Percentiles rank a stretch among this genome's conserved stretches.
Conservation (phyloP, 2,113 vertebrate genomes). For the Peucedramus taeniatus region DNA sequence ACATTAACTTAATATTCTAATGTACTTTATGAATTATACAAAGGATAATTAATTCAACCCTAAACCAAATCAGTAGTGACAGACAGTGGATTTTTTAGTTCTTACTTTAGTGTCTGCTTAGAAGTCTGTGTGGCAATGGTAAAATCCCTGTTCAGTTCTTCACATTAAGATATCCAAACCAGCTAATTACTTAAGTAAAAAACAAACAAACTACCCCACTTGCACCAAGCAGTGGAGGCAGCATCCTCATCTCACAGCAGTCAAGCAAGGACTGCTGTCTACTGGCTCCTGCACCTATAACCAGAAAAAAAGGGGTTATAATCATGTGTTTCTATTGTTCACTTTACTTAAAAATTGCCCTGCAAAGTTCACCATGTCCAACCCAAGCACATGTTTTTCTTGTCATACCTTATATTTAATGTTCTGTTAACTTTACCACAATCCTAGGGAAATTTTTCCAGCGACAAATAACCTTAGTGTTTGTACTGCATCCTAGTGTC, state of each 20-base stretch:
- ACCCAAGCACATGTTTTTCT: neutral
- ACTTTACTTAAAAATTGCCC: neutral
- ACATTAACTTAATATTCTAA: constrained; percentile 33
- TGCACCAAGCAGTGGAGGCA: neutral
- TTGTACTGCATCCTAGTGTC: neutral
- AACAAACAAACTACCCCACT: neutral
- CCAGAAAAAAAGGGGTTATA: neutral
- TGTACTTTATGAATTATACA: constrained; percentile 47
- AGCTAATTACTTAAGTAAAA: neutral
- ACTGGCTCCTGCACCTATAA: neutral
- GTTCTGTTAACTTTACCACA: neutral
- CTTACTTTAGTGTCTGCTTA: neutral
- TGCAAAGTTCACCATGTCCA: neutral
- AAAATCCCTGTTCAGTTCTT: neutral
- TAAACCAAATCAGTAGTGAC: neutral
- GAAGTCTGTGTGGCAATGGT: neutral
- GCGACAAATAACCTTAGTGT: neutral
- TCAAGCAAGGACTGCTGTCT: neutral
- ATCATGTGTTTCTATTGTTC: neutral
- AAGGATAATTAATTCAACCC: constrained; percentile 5
- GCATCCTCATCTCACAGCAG: neutral
- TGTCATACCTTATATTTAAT: neutral
- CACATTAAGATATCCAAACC: neutral
- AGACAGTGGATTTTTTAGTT: neutral
- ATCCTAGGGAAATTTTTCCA: neutral